phyloP scores from a whole-genome alignment of 2,888 invertebrate species.

The Drosophila fungiperda region DNA sequence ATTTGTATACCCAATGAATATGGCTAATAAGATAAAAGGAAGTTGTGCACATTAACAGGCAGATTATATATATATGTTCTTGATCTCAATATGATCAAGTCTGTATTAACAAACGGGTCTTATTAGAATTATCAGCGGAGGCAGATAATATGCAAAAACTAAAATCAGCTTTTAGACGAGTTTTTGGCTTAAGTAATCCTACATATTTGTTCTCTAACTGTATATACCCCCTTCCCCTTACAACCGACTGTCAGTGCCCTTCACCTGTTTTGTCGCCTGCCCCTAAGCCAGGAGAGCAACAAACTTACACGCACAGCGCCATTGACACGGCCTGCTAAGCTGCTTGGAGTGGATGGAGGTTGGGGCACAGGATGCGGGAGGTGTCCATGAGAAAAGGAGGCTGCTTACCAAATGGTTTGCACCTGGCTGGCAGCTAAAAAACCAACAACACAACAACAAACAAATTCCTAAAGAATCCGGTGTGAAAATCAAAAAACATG shows the following conservation, averaged over 20 bases:
- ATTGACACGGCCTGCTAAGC: slow-evolving; percentile 75
- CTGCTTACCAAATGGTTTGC: slow-evolving; percentile 33
- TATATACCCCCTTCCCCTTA: not conserved
- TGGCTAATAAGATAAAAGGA: not conserved
- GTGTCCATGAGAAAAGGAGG: slow-evolving; percentile 28
- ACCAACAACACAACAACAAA: slow-evolving; percentile 12
- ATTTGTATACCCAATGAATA: not conserved
- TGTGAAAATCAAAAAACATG: slow-evolving; percentile 65
- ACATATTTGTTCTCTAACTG: not conserved
- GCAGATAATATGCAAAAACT: too few species aligned
- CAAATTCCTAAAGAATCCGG: slow-evolving; percentile 26
- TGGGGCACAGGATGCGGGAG: not conserved
- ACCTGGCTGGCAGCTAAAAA: slow-evolving; percentile 35
- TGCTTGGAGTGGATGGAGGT: slow-evolving; percentile 13
- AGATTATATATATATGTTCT: not conserved
- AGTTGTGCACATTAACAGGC: not conserved
- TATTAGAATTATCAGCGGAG: not conserved
- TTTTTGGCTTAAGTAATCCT: too few species aligned
- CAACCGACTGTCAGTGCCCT: slow-evolving; percentile 3
- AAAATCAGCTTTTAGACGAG: too few species aligned
- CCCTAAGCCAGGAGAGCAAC: slow-evolving; percentile 60
- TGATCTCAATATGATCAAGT: not conserved
- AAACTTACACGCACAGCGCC: slow-evolving; percentile 72
- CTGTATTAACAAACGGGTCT: not conserved
- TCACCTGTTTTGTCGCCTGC: slow-evolving; percentile 4